A percentile compares a stretch with the other conserved stretches of the same genome.
Conservation (phyloP, 2,888 invertebrate species). For the Lymantria monacha region DNA sequence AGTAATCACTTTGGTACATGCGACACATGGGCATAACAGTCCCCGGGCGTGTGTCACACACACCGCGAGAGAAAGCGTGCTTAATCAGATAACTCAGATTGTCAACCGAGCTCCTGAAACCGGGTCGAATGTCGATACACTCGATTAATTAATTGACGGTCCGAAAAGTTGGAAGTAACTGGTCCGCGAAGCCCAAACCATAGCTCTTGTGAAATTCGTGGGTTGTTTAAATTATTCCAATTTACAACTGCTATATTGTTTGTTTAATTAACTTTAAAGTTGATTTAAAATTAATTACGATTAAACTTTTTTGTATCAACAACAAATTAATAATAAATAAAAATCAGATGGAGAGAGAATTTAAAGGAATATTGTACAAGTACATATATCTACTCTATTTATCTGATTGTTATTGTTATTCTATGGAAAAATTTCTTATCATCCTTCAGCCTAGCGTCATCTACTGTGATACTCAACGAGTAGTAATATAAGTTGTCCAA, state of each 20-base stretch:
- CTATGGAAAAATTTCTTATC: too few relatives aligned
- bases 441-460: too few relatives aligned
- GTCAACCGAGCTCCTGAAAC: conserved; percentile 81
- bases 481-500: too few relatives aligned
- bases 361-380: too few relatives aligned
- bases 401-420: too few relatives aligned
- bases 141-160: conserved; percentile 80
- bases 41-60: conserved; percentile 56
- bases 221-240: conserved; percentile 18
- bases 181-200: conserved; percentile 66
- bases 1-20: conserved; percentile 46
- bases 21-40: conserved; percentile 47
- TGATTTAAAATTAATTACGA: not conserved
- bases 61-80: conserved; percentile 77
- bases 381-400: too few relatives aligned
- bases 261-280: not conserved
- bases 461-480: too few relatives aligned
- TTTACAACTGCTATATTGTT: not conserved
- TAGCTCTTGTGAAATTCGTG: conserved; percentile 61
- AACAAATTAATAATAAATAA: too few relatives aligned
- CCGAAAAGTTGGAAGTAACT: conserved; percentile 73
- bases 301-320: too few relatives aligned
- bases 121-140: conserved; percentile 81
- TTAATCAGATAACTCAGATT: conserved; percentile 81
- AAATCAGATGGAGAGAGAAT: too few relatives aligned